A percentile compares a stretch with the other conserved stretches of the same genome.
Evolutionary conservation across 2,113 vertebrate genomes (phyloP).

Genomic region (Platichthys stellatus): DNA sequence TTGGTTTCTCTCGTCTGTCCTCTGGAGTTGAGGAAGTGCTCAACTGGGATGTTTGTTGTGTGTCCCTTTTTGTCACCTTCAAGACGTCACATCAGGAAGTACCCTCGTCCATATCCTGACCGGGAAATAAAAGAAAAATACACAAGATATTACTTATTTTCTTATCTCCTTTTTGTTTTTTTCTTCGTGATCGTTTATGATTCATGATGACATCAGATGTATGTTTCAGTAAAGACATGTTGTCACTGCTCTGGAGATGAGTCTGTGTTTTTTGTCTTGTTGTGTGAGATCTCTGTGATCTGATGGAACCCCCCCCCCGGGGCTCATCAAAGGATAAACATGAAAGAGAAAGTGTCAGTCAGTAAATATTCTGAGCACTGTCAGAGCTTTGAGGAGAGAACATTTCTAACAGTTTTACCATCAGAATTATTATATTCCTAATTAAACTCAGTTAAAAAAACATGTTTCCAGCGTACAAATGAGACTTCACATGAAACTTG

Average conservation of each 20-base stretch:
- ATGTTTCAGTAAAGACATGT: conserved; percentile 66
- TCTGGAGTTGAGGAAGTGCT: conserved; percentile 44
- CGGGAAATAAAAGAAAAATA: conserved; percentile 10
- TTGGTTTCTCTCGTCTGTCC: conserved; percentile 33
- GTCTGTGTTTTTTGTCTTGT: not conserved
- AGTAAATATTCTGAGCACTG: conserved; percentile 61
- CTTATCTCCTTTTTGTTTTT: conserved; percentile 16
- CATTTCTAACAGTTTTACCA: conserved; percentile 40
- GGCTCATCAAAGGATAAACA: conserved; percentile 61
- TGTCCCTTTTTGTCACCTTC: conserved; percentile 31
- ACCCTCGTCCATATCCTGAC: conserved; percentile 44
- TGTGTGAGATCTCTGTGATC: conserved; percentile 54
- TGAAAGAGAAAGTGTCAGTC: conserved; percentile 60
- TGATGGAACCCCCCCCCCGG: conserved; percentile 56
- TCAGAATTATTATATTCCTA: conserved; percentile 43
- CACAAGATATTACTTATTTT: conserved; percentile 44
- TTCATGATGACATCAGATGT: conserved; percentile 54
- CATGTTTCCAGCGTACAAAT: conserved; percentile 14
- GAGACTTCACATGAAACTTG: conserved; percentile 31
- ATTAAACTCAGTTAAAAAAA: conserved; percentile 14
- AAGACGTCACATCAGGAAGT: conserved; percentile 48
- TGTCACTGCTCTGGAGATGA: conserved; percentile 49
- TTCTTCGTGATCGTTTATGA: conserved; percentile 36
- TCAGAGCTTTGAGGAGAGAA: conserved; percentile 10
- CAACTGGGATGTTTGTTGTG: conserved; percentile 6